A percentile compares a stretch with the other conserved stretches of the same genome.
Evolutionary conservation across 1,140 invertebrate species (phyloP).

Genomic region (Globodera ellingtonae): DNA sequence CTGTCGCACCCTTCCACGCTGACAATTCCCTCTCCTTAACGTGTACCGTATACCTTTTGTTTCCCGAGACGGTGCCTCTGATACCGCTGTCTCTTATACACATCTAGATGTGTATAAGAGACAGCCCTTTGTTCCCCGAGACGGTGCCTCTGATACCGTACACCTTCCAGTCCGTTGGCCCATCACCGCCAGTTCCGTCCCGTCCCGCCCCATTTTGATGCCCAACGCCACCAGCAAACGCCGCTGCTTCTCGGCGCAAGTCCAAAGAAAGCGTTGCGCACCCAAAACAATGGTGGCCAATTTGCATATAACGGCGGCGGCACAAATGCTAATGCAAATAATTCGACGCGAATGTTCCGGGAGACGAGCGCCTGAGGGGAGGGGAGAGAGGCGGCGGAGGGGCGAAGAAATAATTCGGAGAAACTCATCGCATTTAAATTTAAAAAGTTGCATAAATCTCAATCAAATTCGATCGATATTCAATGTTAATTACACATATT

Average conservation of each 20-base stretch:
- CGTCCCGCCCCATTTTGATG: conserved; percentile 1
- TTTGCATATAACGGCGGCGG: background rate
- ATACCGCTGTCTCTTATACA: no score
- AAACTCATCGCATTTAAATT: conserved; percentile 5
- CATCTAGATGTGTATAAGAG: no score
- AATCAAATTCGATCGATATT: background rate
- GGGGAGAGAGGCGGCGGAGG: background rate
- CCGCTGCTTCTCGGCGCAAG: conserved; percentile 27
- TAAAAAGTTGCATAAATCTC: background rate
- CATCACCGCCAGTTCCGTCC: background rate
- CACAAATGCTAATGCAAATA: background rate
- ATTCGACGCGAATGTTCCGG: background rate
- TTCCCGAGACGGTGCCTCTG: background rate
- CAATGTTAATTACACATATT: background rate
- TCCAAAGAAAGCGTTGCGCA: conserved; percentile 15
- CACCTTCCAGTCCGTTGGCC: background rate
- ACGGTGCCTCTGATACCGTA: background rate
- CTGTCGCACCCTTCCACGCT: background rate
- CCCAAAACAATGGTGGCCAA: conserved; percentile 23
- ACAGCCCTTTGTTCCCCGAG: no score
- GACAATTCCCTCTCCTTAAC: background rate
- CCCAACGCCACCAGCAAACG: background rate
- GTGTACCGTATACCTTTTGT: background rate
- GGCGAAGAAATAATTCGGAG: background rate
- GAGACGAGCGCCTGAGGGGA: background rate